phyloP scores from a whole-genome alignment of 2,888 invertebrate genomes.

The Dione juno region DNA sequence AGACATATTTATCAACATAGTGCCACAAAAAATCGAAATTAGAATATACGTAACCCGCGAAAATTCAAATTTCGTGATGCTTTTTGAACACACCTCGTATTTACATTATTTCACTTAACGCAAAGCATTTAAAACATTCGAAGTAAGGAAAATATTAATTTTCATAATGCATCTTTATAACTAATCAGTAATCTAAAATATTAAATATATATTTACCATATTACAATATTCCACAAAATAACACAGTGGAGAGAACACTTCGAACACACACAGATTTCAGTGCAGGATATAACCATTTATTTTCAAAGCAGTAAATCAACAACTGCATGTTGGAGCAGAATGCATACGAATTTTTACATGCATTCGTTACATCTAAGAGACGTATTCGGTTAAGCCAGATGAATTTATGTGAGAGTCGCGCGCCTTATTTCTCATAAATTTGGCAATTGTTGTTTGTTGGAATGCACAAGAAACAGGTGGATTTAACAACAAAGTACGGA shows the following conservation, averaged over 20 bases:
- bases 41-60: no score
- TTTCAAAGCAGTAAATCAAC: conserved; percentile 17
- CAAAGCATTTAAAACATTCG: no score
- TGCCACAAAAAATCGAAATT: no score
- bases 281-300: conserved; percentile 19
- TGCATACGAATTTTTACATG: conserved; percentile 37
- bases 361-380: conserved; percentile 42
- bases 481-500: conserved; percentile 18
- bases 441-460: conserved; percentile 29
- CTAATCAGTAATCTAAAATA: no score
- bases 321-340: conserved; percentile 28
- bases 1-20: no score
- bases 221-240: background rate
- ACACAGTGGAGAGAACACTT: background rate
- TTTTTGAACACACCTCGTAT: no score
- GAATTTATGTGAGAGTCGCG: conserved; percentile 42
- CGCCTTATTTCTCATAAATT: conserved; percentile 43
- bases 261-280: background rate
- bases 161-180: no score
- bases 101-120: no score
- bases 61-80: no score
- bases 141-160: no score
- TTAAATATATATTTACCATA: background rate
- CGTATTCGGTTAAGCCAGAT: conserved; percentile 42
- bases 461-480: conserved; percentile 26